Base-by-base conservation (phyloP, 1,140 invertebrate species). In the Oreohelix idahoensis region DNA sequence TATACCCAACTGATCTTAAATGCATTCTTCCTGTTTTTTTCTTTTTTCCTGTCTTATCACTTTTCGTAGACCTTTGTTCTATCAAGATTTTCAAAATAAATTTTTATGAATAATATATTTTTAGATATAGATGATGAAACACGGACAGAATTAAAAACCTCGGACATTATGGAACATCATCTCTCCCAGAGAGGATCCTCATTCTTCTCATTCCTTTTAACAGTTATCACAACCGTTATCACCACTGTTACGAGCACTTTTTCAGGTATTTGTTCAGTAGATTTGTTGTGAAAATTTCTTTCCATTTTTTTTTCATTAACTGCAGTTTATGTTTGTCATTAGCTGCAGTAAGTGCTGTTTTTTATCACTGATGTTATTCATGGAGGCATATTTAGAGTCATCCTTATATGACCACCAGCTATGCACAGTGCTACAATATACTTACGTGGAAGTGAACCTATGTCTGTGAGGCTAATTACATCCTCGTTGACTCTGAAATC, bases 141-240 rank as follows among this genome's bases (percentile, higher is more conserved):
- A 32, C 20, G 32, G 5, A 1, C 20, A 23, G 11, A 66, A 1
- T 32, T 66, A 17, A 23, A 5, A 11, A 20, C 53, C 26, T 4
- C 29, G 11, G 17, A 66, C 1, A 66, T 13, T 32, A 32, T 5
- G 17, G 1, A 66, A 4, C 63, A 10, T 58, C 23, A 58, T 58
- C 51, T 11, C 17, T 66, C 63, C n/a, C 63, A 66, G 23, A 74
- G n/a, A 42, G 35, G n/a, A 39, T 42, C 23, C 11, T 74, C 29
- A 49, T 83, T 69, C 10, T 76, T 77, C 75, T 83, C 53, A 53
- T 58, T 53, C 70, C 51, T 81, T 13, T 53, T 26, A 20, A 79
- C 77, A 35, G 39, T 83, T 80, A 23, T 73, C 66, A 86, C 87
- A 84, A 75, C 80, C 83, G 35, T 86, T 84, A 83, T 80, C 69